Conservation (phyloP, 1,140 invertebrate genomes). For the Ladona fulva region DNA sequence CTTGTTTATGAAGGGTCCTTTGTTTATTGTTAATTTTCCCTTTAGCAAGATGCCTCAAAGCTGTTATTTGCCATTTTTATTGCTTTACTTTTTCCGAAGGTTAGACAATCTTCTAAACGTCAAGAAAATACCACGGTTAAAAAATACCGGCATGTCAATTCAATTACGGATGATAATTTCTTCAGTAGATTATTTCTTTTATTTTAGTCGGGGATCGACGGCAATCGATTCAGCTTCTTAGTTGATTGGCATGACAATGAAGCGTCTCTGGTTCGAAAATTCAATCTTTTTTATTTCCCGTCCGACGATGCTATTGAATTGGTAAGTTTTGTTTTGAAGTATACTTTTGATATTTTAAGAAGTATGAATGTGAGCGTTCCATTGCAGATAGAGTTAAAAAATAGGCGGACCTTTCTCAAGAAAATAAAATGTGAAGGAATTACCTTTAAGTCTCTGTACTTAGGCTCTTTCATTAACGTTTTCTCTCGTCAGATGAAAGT, state of each 20-base stretch:
- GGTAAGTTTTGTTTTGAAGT: conserved; percentile 36
- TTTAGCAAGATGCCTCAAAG: neutral
- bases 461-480: conserved; percentile 66
- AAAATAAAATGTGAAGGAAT: conserved; percentile 60
- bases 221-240: conserved; percentile 42
- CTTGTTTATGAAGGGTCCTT: neutral
- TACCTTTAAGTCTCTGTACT: conserved; percentile 56
- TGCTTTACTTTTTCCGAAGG: neutral
- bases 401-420: conserved; percentile 62
- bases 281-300: conserved; percentile 64
- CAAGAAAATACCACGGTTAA: neutral
- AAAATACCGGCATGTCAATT: neutral
- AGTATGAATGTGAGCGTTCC: conserved; percentile 19
- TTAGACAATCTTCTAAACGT: neutral
- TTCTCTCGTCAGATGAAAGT: conserved; percentile 69
- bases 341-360: conserved; percentile 22
- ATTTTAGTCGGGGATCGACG: neutral
- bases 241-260: conserved; percentile 77
- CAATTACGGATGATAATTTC: neutral
- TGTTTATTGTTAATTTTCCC: neutral
- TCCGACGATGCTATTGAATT: conserved; percentile 66
- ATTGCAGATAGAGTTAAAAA: conserved; percentile 66
- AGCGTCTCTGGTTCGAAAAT: conserved; percentile 57
- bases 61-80: neutral
- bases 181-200: neutral